Evolutionary conservation across 1,140 invertebrate genomes (phyloP), one percentile per base, ranked within the genome.

Genomic region (Diorhabda elongata): DNA sequence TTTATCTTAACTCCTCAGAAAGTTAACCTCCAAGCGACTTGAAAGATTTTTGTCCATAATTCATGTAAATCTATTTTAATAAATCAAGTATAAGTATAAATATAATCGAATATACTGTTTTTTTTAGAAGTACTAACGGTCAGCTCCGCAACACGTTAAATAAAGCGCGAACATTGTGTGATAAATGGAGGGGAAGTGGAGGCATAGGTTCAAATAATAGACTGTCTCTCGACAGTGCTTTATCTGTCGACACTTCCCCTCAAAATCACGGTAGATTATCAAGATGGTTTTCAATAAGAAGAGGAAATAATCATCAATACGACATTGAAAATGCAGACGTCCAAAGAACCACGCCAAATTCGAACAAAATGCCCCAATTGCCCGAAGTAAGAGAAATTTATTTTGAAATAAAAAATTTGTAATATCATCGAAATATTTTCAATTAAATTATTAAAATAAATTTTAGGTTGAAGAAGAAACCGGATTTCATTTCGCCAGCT

Each of bases 231-330:
- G 79, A 77, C 43, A 80, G 78, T 8, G 43, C 65, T 43, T 77
- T 84, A 42, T 84, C 87, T 3, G 83, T 87, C 57, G 89, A 90
- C 61, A 83, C 88, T 65, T 82, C 83, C 8, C 80, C 60, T 73
- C 80, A 71, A 70, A 82, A 76, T 26, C 89, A 91, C 52, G 90
- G 90, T 6, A 81, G 90, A 44, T 83, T 95, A 2, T 89, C 91
- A 6, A 84, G 92, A 71, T 94, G 92, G 91, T 94, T 94, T 83
- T 93, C 91, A 72, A 91, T 94, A 59, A 82, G 92, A 7, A 85
- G 92, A 67, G 90, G 91, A 56, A 92, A 90, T 57, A 84, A 87
- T n/a, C 90, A 92, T 79, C 90, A 93, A 69, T 91, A 92, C 79
- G 90, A 92, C 76, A 87, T 92, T 77, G 87, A 82, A 8, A 82